These are phyloP conservation scores for Eulemur rufifrons DNA, from an alignment of 2,113 vertebrate genomes.

Conservation along the genomic window DNA sequence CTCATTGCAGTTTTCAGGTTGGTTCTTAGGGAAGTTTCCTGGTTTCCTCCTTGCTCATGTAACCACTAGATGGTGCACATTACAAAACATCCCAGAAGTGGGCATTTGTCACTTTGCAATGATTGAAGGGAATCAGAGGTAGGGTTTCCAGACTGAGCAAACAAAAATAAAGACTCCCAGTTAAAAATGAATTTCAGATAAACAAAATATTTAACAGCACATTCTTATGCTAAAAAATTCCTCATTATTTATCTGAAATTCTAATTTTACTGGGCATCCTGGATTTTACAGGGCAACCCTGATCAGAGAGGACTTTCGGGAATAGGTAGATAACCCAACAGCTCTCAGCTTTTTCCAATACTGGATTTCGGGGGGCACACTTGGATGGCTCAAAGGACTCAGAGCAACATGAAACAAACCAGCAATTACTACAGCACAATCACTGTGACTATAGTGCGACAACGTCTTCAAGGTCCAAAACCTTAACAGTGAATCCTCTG, in stretches of 20 bases:
- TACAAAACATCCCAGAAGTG: slow-evolving; percentile 11
- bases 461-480: background rate
- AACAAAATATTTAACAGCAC: background rate
- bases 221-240: background rate
- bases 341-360: background rate
- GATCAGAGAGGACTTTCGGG: background rate
- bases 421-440: background rate
- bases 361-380: background rate
- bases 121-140: background rate
- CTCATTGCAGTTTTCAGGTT: background rate
- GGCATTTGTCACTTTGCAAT: background rate
- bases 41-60: background rate
- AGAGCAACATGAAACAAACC: background rate
- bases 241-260: slow-evolving; percentile 1
- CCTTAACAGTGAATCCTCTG: background rate
- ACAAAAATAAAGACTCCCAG: background rate
- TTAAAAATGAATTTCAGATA: slow-evolving; percentile 12
- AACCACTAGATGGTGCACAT: slow-evolving; percentile 68
- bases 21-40: background rate
- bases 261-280: background rate
- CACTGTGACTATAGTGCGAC: background rate
- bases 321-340: background rate
- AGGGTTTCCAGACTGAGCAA: background rate
- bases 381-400: background rate
- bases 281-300: background rate